Conservation (phyloP, 2,888 invertebrate species). For the Tetanocera ferruginea region DNA sequence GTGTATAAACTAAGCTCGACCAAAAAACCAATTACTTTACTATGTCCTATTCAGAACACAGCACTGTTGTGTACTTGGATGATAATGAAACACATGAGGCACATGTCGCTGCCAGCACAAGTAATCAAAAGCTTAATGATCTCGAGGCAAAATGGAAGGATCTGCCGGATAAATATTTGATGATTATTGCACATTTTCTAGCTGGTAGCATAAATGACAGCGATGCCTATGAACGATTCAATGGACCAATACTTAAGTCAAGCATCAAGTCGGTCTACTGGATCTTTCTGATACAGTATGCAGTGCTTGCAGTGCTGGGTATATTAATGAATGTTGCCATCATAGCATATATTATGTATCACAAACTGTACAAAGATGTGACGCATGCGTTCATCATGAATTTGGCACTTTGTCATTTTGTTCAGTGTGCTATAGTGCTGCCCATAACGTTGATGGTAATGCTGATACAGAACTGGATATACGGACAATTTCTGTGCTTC, state of each 20-base stretch:
- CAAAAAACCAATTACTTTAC: too few species aligned
- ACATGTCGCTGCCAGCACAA: conserved; percentile 16
- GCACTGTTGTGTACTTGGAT: not conserved
- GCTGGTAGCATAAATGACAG: conserved; percentile 61
- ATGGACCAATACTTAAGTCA: conserved; percentile 74
- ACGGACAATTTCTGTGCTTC: conserved; percentile 80
- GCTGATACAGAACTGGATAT: conserved; percentile 80
- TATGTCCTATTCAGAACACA: too few species aligned
- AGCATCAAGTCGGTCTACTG: conserved; percentile 74
- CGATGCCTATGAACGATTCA: conserved; percentile 69
- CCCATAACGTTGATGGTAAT: conserved; percentile 79
- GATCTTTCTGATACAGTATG: conserved; percentile 76
- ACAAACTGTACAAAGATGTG: conserved; percentile 74
- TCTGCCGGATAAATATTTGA: conserved; percentile 65
- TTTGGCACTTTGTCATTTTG: conserved; percentile 76
- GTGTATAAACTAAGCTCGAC: too few species aligned
- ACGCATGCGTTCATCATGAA: conserved; percentile 78
- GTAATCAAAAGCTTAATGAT: conserved; percentile 52
- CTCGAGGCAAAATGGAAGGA: conserved; percentile 59
- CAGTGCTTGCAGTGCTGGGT: conserved; percentile 73
- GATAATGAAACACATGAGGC: not conserved
- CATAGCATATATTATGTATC: conserved; percentile 72
- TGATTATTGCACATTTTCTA: conserved; percentile 63
- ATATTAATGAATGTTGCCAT: conserved; percentile 74
- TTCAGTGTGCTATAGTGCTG: conserved; percentile 78